phyloP scores from a whole-genome alignment of 2,113 vertebrate species.

The Cyanoderma ruficeps region DNA sequence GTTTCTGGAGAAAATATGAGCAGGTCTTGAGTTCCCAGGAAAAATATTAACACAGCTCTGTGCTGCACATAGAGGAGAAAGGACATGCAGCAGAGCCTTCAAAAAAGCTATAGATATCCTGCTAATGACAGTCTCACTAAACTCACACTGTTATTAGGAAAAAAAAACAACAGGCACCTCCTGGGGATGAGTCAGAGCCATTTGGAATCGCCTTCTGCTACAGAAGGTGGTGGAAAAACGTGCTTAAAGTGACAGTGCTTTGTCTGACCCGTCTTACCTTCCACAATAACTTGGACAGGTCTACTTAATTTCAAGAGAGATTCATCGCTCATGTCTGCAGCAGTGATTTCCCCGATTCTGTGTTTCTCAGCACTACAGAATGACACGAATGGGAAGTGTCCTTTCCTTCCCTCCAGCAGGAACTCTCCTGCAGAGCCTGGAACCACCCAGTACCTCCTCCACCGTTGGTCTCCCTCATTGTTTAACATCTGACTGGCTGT shows the following conservation, averaged over 20 bases:
- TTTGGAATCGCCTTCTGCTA: conserved; percentile 23
- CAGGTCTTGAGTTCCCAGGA: not conserved
- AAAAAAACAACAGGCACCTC: not conserved
- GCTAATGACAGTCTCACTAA: not conserved
- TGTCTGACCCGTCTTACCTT: not conserved
- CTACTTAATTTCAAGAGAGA: not conserved
- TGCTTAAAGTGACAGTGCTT: not conserved
- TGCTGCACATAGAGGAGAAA: not conserved
- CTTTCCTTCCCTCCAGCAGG: not conserved
- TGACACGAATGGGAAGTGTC: not conserved
- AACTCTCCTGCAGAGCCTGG: not conserved
- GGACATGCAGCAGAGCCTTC: not conserved
- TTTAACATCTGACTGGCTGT: conserved; percentile 41
- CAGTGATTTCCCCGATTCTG: not conserved
- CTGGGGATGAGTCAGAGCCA: conserved; percentile 28
- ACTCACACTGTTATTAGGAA: not conserved
- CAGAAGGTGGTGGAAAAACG: not conserved
- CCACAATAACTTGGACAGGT: not conserved
- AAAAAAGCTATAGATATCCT: not conserved
- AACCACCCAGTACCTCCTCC: not conserved
- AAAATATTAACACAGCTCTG: not conserved
- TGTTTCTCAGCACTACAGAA: not conserved
- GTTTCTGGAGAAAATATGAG: not conserved
- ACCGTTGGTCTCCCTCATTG: conserved; percentile 9
- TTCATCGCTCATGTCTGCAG: not conserved